Base-by-base conservation (phyloP, 2,888 invertebrate genomes). In the Meiosimyza decipiens region DNA sequence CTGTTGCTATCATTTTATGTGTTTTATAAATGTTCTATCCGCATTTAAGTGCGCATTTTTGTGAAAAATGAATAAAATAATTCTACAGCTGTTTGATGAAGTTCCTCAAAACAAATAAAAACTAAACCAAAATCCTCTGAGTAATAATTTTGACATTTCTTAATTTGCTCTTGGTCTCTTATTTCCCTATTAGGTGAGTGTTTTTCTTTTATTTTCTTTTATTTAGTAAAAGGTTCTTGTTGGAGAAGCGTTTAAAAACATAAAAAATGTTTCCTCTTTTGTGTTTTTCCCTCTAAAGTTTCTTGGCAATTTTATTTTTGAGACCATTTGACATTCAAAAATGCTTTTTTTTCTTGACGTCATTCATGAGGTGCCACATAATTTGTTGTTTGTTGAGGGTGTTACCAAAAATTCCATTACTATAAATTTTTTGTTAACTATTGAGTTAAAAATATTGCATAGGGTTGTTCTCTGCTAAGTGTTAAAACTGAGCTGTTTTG, bases 91-190 rank as follows among this genome's bases (percentile, higher is more conserved):
- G 57, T 28, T 55, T 28, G 22, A 16, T 28, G 28, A 28, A 28
- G 13, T 15, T 12, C 15, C 12, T 18, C 13, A 57, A 57, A 57
- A 28, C 57, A 11, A 28, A 22, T 22, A 57, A 40, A 40, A 40
- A 9, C 6, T 40, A 40, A 40, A 40, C 40, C 40, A 40, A 40
- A 40, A 40, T 9, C 40, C 40, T 6, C 15, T 57, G 18, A 57
- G 57, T 28, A 28, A 15, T 28, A 22, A 28, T 57, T 57, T 57
- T 57, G 57, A 57, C 57, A 18, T 57, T 57, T 57, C 22, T 13
- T 57, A 57, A 28, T 9, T 12, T 57, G 22, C 28, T 28, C 28
- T 57, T 28, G 6, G 12, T 28, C 28, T 13, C 22, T 28, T 28
- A 57, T 57, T 22, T 28, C 16, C 16, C 28, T 18, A 57, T 22